Evolutionary conservation across 2,113 vertebrate genomes (phyloP), one percentile per base, ranked within the genome.

Genomic region (Dinomys branickii): DNA sequence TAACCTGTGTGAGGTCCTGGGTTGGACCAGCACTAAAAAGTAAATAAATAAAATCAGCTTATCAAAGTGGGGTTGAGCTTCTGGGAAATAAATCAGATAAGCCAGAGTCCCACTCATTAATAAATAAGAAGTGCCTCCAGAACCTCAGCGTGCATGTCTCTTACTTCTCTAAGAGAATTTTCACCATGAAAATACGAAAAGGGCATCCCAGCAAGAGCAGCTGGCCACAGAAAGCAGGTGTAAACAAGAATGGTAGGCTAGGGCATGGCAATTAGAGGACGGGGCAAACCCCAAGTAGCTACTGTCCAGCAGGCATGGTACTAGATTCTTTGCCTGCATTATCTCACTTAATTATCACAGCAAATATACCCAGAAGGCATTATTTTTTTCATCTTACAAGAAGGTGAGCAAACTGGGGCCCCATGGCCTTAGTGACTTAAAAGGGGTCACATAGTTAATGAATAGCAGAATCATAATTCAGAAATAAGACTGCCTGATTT

Each of bases 341-440:
- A 59, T 83, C 88, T 97, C 52, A 61, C 59, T 90, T 54, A 82
- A 78, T 97, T 52, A 85, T 63, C 22, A 82, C 24, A 95, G 52
- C 58, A 94, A 90, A 56, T 16, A 10, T 52, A 22, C 26, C 52
- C 50, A 87, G 80, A 82, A 84, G 11, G 20, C 41, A 35, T n/a
- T 59, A 8, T 6, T 22, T 47, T 19, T 56, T 22, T 26, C 30
- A 63, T 67, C 65, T 90, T 77, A 47, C 30, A n/a, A n/a, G n/a
- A n/a, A 85, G 77, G 41, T 84, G 58, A 91, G 52, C 84, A 90
- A 61, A 94, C 44, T 38, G 78, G 96, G 35, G 33, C 11, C 6
- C 19, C n/a, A 63, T 2, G 30, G 24, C 7, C 52, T 47, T 33
- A 17, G 19, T 78, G 41, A 59, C 28, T 93, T 81, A 87, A 88